A percentile compares a stretch with the other conserved stretches of the same genome.
phyloP scores from a whole-genome alignment of 2,797 vertebrate genomes.

The Oryzias dopingdopingensis region DNA sequence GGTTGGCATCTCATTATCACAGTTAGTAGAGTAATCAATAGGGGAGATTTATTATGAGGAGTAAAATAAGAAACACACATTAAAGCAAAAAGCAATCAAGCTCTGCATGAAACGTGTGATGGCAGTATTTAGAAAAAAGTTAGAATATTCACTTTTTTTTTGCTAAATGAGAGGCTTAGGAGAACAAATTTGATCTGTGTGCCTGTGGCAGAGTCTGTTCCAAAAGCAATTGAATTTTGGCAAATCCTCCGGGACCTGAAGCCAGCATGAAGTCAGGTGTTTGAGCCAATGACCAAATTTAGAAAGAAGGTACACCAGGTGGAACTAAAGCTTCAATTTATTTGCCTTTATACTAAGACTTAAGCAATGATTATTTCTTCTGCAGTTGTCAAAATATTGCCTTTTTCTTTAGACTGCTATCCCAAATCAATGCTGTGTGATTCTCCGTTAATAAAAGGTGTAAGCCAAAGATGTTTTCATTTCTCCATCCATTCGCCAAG shows the following conservation, averaged over 20 bases:
- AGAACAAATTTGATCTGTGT: conserved; percentile 14
- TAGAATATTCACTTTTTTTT: neutral
- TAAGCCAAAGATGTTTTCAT: conserved; percentile 27
- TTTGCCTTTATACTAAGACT: neutral
- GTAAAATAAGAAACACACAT: neutral
- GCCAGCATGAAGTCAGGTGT: conserved; percentile 17
- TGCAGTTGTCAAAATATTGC: neutral
- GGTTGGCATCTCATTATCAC: too few relatives aligned
- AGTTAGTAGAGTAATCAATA: too few relatives aligned
- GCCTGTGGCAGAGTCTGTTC: conserved; percentile 13
- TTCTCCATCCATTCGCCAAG: conserved; percentile 23
- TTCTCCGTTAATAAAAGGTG: conserved; percentile 14
- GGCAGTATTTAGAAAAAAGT: neutral
- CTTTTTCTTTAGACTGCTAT: conserved; percentile 1
- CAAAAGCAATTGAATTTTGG: conserved; percentile 20
- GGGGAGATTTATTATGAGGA: neutral
- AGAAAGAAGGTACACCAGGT: conserved; percentile 35
- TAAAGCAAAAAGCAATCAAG: conserved; percentile 7
- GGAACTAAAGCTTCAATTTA: neutral
- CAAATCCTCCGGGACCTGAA: conserved; percentile 26
- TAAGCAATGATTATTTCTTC: conserved; percentile 19
- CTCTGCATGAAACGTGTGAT: conserved; percentile 5
- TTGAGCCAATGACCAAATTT: conserved; percentile 29
- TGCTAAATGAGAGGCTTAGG: neutral
- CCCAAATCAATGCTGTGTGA: conserved; percentile 20